A percentile compares a stretch with the other conserved stretches of the same genome.
Evolutionary conservation across 2,888 invertebrate species (phyloP).

Genomic region (Dendrolimus houi): DNA sequence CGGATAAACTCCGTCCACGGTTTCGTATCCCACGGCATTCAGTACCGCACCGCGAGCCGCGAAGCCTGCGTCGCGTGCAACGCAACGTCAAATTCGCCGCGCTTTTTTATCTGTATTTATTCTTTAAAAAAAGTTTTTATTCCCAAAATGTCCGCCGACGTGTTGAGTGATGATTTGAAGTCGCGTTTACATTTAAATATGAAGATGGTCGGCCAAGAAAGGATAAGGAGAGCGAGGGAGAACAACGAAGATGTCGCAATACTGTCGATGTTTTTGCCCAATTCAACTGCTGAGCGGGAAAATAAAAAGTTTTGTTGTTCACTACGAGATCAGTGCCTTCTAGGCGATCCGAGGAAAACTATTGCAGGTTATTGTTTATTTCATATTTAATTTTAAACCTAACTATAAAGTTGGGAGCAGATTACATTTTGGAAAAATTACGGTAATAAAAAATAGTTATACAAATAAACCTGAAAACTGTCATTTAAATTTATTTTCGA

Average conservation of each 20-base stretch:
- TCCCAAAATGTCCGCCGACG: slow-evolving; percentile 82
- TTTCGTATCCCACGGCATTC: slow-evolving; percentile 25
- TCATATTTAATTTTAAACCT: slow-evolving; percentile 5
- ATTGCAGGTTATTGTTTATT: slow-evolving; percentile 80
- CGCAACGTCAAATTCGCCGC: slow-evolving; percentile 34
- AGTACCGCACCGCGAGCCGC: slow-evolving; percentile 61
- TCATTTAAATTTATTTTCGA: too few species aligned
- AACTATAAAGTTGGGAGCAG: background rate
- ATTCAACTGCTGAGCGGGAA: slow-evolving; percentile 77
- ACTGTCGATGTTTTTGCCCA: slow-evolving; percentile 88
- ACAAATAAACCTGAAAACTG: too few species aligned
- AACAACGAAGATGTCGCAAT: slow-evolving; percentile 92
- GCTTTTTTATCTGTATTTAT: slow-evolving; percentile 18
- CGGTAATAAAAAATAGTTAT: background rate
- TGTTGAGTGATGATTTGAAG: slow-evolving; percentile 87
- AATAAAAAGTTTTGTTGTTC: slow-evolving; percentile 88
- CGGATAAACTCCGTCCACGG: slow-evolving; percentile 28
- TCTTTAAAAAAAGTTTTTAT: slow-evolving; percentile 11
- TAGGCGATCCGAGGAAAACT: slow-evolving; percentile 86
- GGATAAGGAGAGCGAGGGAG: slow-evolving; percentile 86
- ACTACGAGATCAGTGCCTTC: slow-evolving; percentile 82
- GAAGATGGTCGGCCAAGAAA: slow-evolving; percentile 89
- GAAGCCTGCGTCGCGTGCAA: slow-evolving; percentile 48
- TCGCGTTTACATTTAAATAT: slow-evolving; percentile 83
- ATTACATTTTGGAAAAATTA: background rate